Percentiles rank a stretch among this genome's conserved stretches.
Evolutionary conservation across 2,797 vertebrate genomes (phyloP).

Genomic region (Antennarius maculatus): DNA sequence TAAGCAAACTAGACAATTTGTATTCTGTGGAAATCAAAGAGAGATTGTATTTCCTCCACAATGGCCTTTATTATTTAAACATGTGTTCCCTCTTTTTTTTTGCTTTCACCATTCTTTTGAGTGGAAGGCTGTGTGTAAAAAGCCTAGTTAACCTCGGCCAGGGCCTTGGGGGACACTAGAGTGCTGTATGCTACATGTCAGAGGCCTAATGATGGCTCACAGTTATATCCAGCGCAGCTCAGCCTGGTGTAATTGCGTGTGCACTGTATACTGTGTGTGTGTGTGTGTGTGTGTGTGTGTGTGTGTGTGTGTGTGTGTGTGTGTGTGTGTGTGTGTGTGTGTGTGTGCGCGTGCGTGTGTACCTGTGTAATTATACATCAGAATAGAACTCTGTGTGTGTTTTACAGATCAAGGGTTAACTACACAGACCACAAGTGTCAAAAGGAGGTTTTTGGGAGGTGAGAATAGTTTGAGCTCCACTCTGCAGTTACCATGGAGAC

Average conservation of each 20-base stretch:
- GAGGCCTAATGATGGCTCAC: constrained; percentile 75
- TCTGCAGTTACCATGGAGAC: constrained; percentile 77
- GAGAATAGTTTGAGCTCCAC: constrained; percentile 59
- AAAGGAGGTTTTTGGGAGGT: constrained; percentile 66
- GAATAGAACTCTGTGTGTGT: constrained; percentile 58
- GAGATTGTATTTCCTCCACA: background rate
- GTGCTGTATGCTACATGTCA: constrained; percentile 69
- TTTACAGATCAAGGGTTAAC: constrained; percentile 74
- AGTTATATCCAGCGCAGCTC: constrained; percentile 55
- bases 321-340: constrained; percentile 27
- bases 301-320: constrained; percentile 49
- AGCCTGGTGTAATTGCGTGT: constrained; percentile 26
- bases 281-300: constrained; percentile 25
- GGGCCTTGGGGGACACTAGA: constrained; percentile 56
- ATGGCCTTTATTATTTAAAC: constrained; percentile 29
- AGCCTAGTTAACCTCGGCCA: constrained; percentile 75
- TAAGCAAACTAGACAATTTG: constrained; percentile 29
- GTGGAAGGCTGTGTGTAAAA: constrained; percentile 64
- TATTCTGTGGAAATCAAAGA: constrained; percentile 13
- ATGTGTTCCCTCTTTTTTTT: constrained; percentile 40
- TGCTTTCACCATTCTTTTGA: constrained; percentile 37
- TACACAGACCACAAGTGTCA: constrained; percentile 67
- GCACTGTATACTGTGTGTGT: constrained; percentile 26
- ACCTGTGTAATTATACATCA: constrained; percentile 43
- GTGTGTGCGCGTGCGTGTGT: background rate